phyloP scores from a whole-genome alignment of 2,113 vertebrate genomes.

The Hyperoodon ampullatus region DNA sequence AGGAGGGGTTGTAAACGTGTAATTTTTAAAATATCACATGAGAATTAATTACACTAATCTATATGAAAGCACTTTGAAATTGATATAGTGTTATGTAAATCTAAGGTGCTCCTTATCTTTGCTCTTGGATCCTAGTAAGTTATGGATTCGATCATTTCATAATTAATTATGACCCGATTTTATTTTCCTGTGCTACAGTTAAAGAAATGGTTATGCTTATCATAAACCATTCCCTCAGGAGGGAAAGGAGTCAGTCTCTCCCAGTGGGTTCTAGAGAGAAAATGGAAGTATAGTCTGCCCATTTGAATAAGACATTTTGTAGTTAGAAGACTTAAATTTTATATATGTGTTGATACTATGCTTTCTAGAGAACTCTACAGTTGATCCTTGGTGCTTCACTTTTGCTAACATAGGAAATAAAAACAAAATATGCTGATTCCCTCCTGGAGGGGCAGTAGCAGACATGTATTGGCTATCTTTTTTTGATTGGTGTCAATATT shows the following conservation, averaged over 20 bases:
- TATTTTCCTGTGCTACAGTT: background rate
- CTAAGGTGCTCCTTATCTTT: background rate
- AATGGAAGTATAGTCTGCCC: background rate
- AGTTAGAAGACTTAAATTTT: background rate
- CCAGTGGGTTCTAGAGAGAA: background rate
- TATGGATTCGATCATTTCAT: background rate
- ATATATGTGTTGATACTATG: background rate
- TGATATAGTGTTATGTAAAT: background rate
- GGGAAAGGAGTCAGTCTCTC: background rate
- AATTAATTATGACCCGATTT: slow-evolving; percentile 45
- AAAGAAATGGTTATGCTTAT: slow-evolving; percentile 34
- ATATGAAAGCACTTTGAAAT: background rate
- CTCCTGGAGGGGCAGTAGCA: background rate
- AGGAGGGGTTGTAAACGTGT: background rate
- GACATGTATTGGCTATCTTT: background rate
- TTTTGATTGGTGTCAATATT: background rate
- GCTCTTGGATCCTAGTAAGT: slow-evolving; percentile 22
- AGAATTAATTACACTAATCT: slow-evolving; percentile 23
- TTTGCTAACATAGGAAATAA: slow-evolving; percentile 12
- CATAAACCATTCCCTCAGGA: slow-evolving; percentile 35
- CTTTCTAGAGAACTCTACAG: background rate
- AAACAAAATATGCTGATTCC: background rate
- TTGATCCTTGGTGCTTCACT: background rate
- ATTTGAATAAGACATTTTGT: background rate
- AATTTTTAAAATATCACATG: background rate